A percentile compares a stretch with the other conserved stretches of the same genome.
Evolutionary conservation across 2,113 vertebrate species (phyloP).

Genomic region (Rutilus rutilus): DNA sequence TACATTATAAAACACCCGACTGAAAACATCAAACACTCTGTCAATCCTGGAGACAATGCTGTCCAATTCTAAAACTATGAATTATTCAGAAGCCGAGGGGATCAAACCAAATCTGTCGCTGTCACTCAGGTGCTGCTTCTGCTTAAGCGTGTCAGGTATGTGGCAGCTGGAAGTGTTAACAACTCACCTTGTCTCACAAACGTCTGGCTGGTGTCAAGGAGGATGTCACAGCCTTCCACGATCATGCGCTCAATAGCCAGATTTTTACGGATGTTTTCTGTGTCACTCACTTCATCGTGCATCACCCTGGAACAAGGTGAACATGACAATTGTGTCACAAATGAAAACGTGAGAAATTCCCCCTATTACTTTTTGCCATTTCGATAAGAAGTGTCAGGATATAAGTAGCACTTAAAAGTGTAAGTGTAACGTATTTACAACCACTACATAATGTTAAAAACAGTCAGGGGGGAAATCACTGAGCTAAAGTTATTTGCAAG

Average conservation of each 20-base stretch:
- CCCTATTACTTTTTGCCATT: not conserved
- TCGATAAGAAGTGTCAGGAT: not conserved
- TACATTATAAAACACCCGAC: conserved; percentile 20
- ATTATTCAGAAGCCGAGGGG: conserved; percentile 22
- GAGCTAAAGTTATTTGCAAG: not conserved
- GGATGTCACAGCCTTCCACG: conserved; percentile 93
- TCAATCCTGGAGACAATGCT: not conserved
- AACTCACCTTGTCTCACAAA: conserved; percentile 94
- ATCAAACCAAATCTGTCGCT: not conserved
- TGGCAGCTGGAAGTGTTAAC: not conserved
- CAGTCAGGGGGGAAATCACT: not conserved
- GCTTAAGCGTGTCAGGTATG: conserved; percentile 10
- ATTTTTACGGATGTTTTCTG: conserved; percentile 98
- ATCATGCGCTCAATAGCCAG: conserved; percentile 97
- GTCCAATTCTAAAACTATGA: conserved; percentile 19
- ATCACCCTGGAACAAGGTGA: conserved; percentile 81
- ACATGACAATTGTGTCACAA: conserved; percentile 80
- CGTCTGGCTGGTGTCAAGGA: conserved; percentile 95
- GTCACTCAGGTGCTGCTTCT: not conserved
- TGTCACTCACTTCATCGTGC: conserved; percentile 98
- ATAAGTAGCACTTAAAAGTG: not conserved
- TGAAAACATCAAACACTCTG: conserved; percentile 30
- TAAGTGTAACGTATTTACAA: conserved; percentile 69
- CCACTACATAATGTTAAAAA: not conserved
- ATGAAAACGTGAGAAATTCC: not conserved